phyloP scores from a whole-genome alignment of 2,888 invertebrate genomes.

The Eulithis testata region DNA sequence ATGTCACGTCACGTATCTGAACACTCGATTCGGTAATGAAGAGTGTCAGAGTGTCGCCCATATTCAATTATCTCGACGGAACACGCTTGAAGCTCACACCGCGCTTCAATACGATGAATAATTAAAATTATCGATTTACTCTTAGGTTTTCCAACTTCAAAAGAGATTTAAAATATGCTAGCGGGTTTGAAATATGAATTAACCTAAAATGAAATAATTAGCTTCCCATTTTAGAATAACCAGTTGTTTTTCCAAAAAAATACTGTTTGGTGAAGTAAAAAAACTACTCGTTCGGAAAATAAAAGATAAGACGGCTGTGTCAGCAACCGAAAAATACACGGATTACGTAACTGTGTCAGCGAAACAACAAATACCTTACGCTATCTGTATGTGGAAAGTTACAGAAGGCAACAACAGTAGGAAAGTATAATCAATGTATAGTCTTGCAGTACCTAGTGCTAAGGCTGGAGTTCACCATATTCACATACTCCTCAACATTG shows the following conservation, averaged over 20 bases:
- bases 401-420: conserved; percentile 45
- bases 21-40: conserved; percentile 52
- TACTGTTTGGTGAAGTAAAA: not conserved
- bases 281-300: conserved; percentile 14
- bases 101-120: not conserved
- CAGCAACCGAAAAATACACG: conserved; percentile 22
- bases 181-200: no score
- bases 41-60: conserved; percentile 49
- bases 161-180: not conserved
- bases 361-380: conserved; percentile 33
- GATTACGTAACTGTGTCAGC: conserved; percentile 27
- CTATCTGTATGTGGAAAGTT: conserved; percentile 44
- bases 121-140: conserved; percentile 1
- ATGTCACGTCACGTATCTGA: conserved; percentile 43
- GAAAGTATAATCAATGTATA: conserved; percentile 53
- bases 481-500: not conserved
- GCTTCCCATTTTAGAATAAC: no score
- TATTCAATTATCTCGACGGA: conserved; percentile 57
- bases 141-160: not conserved
- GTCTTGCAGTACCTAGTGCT: conserved; percentile 56
- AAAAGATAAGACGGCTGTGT: conserved; percentile 6
- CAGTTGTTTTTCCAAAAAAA: no score
- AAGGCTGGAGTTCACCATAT: conserved; percentile 23
- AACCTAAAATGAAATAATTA: no score
- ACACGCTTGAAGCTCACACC: not conserved